Conservation (phyloP, 2,113 vertebrate genomes). For the Gavialis gangeticus region DNA sequence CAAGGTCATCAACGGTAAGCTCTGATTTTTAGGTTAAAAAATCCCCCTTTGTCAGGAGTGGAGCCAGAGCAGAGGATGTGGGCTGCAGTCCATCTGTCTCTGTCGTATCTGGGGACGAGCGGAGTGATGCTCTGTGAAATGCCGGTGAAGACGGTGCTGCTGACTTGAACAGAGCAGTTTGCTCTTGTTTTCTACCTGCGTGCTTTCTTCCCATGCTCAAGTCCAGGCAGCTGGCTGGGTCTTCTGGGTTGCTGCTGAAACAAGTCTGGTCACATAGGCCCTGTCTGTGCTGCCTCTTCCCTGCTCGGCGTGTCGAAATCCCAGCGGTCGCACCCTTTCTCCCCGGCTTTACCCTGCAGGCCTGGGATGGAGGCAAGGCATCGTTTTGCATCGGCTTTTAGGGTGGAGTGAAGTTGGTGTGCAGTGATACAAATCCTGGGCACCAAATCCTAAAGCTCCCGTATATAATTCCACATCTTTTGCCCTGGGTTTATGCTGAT, state of each 20-base stretch:
- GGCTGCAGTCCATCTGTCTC: neutral
- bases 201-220: neutral
- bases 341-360: neutral
- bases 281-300: rapidly evolving
- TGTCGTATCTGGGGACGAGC: too few species aligned
- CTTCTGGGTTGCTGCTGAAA: rapidly evolving
- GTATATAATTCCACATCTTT: neutral
- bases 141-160: rapidly evolving
- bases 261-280: neutral
- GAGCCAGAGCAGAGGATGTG: rapidly evolving
- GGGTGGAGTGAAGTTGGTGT: neutral
- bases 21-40: neutral
- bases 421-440: rapidly evolving
- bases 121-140: neutral
- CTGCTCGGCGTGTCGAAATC: neutral
- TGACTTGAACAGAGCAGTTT: neutral
- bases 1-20: neutral
- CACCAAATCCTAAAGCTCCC: neutral
- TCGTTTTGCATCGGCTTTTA: neutral
- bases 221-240: neutral
- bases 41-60: neutral
- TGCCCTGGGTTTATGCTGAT: neutral
- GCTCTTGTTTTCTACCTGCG: rapidly evolving
- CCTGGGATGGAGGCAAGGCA: neutral
- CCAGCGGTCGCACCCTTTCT: conserved; percentile 16